Percentiles rank a stretch among this genome's conserved stretches.
Conservation (phyloP, 2,888 invertebrate species). For the Heteropelma amictum region DNA sequence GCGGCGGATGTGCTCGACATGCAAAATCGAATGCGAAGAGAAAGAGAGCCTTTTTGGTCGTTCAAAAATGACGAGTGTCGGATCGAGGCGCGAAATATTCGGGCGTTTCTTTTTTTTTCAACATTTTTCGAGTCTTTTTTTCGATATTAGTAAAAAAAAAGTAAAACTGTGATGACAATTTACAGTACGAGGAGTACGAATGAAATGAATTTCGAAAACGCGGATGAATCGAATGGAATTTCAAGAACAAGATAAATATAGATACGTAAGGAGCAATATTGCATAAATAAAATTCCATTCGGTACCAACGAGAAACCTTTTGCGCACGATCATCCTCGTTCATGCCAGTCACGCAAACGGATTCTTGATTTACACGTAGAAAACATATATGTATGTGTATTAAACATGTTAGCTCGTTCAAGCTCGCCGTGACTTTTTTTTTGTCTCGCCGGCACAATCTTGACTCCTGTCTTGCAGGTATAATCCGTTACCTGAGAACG, state of each 20-base stretch:
- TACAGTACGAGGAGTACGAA: too few species aligned
- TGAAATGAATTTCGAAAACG: too few species aligned
- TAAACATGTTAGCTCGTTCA: slow-evolving; percentile 9
- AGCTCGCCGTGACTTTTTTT: slow-evolving; percentile 4
- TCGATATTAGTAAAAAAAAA: too few species aligned
- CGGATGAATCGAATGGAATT: not conserved
- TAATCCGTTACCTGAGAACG: slow-evolving; percentile 40
- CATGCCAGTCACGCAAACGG: slow-evolving; percentile 47
- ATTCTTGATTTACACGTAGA: slow-evolving; percentile 44
- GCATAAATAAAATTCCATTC: slow-evolving; percentile 42
- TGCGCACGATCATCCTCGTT: slow-evolving; percentile 11
- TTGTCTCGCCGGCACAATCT: slow-evolving; percentile 5
- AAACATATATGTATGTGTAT: not conserved
- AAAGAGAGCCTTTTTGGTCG: too few species aligned
- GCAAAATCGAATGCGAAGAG: too few species aligned
- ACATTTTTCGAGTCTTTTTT: too few species aligned
- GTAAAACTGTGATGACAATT: too few species aligned
- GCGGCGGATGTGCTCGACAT: too few species aligned
- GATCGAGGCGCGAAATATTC: too few species aligned
- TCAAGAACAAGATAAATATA: not conserved
- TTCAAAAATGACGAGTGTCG: too few species aligned
- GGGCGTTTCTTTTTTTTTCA: too few species aligned
- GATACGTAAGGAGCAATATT: not conserved
- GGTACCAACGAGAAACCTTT: not conserved
- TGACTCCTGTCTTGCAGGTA: slow-evolving; percentile 24